Evolutionary conservation across 2,888 invertebrate genomes (phyloP), one percentile per base, ranked within the genome.

Genomic region (Drosophila engyochracea): DNA sequence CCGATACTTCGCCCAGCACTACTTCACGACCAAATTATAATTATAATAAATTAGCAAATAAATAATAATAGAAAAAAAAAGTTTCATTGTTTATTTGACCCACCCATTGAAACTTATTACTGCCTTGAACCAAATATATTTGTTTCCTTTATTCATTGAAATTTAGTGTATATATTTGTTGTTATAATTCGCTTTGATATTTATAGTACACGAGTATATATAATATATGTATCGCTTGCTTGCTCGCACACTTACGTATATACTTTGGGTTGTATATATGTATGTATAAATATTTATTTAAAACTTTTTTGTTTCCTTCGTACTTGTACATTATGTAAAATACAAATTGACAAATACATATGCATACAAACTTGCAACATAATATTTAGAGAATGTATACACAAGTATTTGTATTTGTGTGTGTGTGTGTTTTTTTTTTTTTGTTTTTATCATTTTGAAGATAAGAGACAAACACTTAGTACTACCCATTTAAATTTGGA

Each of bases 91-190:
- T 22, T 16, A 16, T 22, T 14, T n/a, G n/a, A 49, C 3, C 25
- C 12, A 9, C 7, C n/a, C 31, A 28, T 28, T 28, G 25, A 62
- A 59, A 67, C n/a, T 51, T 33, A 16, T 12, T 25, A 19, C 10
- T 28, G 16, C 22, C 35, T 78, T 31, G 33, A n/a, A 64, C 52
- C 62, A 65, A 70, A 81, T 68, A 66, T 73, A 82, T 66, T 78
- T 73, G 64, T 82, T 57, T 70, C 59, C 64, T 64, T 82, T 69
- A 74, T 68, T 78, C 65, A 53, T 57, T 65, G 67, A 81, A 78
- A 67, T 82, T 25, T 61, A 57, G 64, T 75, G 79, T 79, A 71
- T 67, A 82, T 79, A 75, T 69, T 75, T 82, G 74, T 68, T 77
- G 41, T 59, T 53, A 68, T 74, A 82, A 65, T 65, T 66, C 54